phyloP scores from a whole-genome alignment of 2,888 invertebrate genomes.

The Drosophila recens region DNA sequence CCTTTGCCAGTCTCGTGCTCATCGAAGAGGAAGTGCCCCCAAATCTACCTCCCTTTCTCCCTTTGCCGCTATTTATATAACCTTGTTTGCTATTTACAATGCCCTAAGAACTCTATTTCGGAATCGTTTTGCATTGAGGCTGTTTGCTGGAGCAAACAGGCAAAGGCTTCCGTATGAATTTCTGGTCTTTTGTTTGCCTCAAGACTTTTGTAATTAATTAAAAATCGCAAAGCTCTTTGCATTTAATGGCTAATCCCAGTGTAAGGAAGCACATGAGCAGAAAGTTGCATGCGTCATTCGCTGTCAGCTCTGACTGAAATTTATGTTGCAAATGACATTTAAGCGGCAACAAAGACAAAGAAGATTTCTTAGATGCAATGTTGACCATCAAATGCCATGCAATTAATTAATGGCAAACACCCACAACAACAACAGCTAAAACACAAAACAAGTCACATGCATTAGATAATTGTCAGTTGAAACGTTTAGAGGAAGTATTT shows the following conservation, averaged over 20 bases:
- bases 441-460: conserved; percentile 14
- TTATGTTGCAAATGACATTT: conserved; percentile 73
- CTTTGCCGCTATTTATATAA: conserved; percentile 26
- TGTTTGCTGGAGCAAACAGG: background rate
- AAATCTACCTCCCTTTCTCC: background rate
- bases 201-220: conserved; percentile 34
- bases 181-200: conserved; percentile 4
- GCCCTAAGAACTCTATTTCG: conserved; percentile 37
- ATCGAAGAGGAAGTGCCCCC: conserved; percentile 61
- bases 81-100: conserved; percentile 23
- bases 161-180: conserved; percentile 1
- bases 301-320: conserved; percentile 64
- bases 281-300: conserved; percentile 49
- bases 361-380: conserved; percentile 26
- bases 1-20: conserved; percentile 64
- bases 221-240: conserved; percentile 31
- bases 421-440: conserved; percentile 59
- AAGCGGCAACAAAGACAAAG: conserved; percentile 35
- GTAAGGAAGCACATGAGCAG: conserved; percentile 12
- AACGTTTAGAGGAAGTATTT: conserved; percentile 39
- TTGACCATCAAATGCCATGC: conserved; percentile 35
- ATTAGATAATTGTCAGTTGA: conserved; percentile 31
- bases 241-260: conserved; percentile 28
- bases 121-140: conserved; percentile 6
- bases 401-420: conserved; percentile 72